Evolutionary conservation across 2,113 vertebrate species (phyloP).

Genomic region (Saccopteryx bilineata): DNA sequence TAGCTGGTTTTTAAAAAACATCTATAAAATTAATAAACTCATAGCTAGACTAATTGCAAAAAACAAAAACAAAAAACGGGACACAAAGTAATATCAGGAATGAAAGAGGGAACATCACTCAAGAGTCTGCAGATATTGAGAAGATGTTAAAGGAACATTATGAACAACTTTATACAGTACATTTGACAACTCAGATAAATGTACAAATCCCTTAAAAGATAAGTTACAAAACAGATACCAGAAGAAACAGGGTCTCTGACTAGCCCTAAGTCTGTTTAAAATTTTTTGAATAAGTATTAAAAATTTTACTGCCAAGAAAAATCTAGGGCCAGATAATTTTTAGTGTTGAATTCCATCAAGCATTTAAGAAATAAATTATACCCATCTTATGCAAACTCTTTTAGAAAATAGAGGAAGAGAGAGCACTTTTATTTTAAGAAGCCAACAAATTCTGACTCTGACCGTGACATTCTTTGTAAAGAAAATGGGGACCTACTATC

Average conservation of each 20-base stretch:
- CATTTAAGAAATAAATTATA: background rate
- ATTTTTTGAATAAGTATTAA: background rate
- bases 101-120: background rate
- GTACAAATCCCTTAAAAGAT: background rate
- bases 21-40: background rate
- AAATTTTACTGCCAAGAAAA: constrained; percentile 1
- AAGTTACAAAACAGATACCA: background rate
- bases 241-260: background rate
- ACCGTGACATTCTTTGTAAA: background rate
- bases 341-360: background rate
- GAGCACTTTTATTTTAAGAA: constrained; percentile 9
- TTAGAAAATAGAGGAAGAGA: background rate
- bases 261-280: background rate
- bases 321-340: background rate
- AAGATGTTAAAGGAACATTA: background rate
- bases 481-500: background rate
- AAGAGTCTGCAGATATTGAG: background rate
- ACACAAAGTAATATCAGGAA: background rate
- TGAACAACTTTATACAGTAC: background rate
- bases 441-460: background rate
- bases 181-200: background rate
- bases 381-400: background rate
- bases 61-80: background rate
- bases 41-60: background rate
- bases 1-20: background rate